These are phyloP conservation scores for Nysson spinosus DNA, from an alignment of 2,888 invertebrate genomes.

Conservation along the genomic window DNA sequence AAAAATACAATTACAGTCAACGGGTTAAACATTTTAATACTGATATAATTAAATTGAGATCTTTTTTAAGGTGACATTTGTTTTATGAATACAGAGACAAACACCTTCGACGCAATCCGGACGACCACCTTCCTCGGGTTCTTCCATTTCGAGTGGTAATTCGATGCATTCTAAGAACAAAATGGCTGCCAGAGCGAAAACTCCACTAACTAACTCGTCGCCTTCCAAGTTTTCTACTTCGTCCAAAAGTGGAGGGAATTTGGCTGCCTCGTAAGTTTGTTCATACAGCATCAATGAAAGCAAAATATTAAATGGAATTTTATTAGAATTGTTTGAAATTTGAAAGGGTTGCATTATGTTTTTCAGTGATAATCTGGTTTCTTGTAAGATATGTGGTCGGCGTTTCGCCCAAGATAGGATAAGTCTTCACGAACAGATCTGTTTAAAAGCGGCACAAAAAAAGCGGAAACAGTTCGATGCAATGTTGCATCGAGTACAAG, in stretches of 20 bases:
- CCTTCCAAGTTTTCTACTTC: constrained; percentile 22
- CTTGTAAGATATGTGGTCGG: constrained; percentile 88
- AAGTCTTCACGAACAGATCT: constrained; percentile 90
- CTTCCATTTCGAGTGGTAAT: constrained; percentile 58
- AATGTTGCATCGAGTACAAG: constrained; percentile 91
- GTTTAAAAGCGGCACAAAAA: constrained; percentile 86
- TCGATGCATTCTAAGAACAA: constrained; percentile 57
- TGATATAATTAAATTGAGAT: too few species aligned
- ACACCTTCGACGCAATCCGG: constrained; percentile 44
- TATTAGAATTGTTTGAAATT: too few species aligned
- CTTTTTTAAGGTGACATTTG: too few species aligned
- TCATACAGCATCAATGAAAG: too few species aligned
- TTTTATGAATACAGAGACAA: too few species aligned
- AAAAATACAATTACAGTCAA: too few species aligned
- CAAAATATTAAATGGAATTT: too few species aligned
- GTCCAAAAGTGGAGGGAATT: constrained; percentile 7
- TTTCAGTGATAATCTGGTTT: constrained; percentile 75
- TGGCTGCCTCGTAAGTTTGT: constrained; percentile 13
- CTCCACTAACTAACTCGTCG: constrained; percentile 25
- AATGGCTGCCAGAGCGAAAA: constrained; percentile 62
- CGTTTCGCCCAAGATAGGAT: constrained; percentile 90
- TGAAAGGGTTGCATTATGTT: too few species aligned
- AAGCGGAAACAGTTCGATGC: constrained; percentile 95
- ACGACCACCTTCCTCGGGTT: constrained; percentile 61
- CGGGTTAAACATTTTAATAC: too few species aligned